Percentiles rank a stretch among this genome's conserved stretches.
phyloP scores from a whole-genome alignment of 2,888 invertebrate genomes.

The Rhyacophila evoluta region DNA sequence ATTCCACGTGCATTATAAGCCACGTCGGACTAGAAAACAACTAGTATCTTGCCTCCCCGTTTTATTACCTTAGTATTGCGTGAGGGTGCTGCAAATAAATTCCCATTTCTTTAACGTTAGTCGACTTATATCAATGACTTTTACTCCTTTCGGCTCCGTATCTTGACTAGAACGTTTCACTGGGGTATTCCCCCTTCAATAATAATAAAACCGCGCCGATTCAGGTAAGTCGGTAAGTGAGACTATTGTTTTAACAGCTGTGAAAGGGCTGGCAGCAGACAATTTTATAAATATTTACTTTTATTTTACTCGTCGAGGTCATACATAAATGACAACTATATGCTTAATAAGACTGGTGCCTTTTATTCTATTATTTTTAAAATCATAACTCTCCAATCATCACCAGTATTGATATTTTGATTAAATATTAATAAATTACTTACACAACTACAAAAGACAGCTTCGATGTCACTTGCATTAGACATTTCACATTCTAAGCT shows the following conservation, averaged over 20 bases:
- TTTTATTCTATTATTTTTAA: too few species aligned
- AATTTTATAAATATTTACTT: too few species aligned
- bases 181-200: constrained; percentile 7
- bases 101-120: constrained; percentile 43
- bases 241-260: constrained; percentile 17
- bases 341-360: too few species aligned
- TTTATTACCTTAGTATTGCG: constrained; percentile 3
- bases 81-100: constrained; percentile 40
- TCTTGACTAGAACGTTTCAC: neutral
- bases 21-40: constrained; percentile 14
- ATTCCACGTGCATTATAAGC: neutral
- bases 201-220: constrained; percentile 29
- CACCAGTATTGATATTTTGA: too few species aligned
- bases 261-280: neutral
- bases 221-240: constrained; percentile 29
- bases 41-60: neutral
- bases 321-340: too few species aligned
- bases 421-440: too few species aligned
- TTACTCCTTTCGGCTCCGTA: constrained; percentile 29
- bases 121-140: constrained; percentile 43
- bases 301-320: too few species aligned
- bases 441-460: too few species aligned
- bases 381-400: too few species aligned
- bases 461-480: too few species aligned
- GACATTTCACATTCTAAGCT: too few species aligned